These are phyloP conservation scores for Nasonia giraulti DNA, from an alignment of 1,140 invertebrate genomes.

Conservation along the genomic window DNA sequence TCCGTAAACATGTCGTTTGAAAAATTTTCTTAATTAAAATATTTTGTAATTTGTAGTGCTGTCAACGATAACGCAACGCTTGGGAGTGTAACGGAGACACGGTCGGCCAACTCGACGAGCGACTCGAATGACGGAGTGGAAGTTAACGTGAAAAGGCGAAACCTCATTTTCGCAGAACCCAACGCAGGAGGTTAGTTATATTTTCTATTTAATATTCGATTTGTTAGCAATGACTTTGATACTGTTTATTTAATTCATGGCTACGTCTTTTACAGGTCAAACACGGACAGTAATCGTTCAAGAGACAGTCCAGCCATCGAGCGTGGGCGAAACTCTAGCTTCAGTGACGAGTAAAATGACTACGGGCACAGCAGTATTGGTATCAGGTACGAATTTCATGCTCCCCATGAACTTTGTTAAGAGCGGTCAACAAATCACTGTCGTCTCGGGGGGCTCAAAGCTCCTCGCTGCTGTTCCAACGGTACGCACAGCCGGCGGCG, in stretches of 20 bases:
- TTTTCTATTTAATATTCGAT: neutral
- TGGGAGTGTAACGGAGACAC: slow-evolving; percentile 43
- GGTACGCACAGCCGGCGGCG: slow-evolving; percentile 69
- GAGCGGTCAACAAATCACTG: slow-evolving; percentile 81
- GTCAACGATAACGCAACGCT: slow-evolving; percentile 41
- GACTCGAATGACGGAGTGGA: slow-evolving; percentile 67
- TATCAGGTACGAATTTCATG: slow-evolving; percentile 80
- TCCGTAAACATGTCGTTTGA: too few relatives aligned
- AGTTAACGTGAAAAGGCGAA: slow-evolving; percentile 64
- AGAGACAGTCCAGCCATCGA: slow-evolving; percentile 68
- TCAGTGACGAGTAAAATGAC: slow-evolving; percentile 70
- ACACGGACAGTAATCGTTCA: slow-evolving; percentile 73
- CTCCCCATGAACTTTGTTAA: slow-evolving; percentile 82
- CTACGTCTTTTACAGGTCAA: slow-evolving; percentile 56
- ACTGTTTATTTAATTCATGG: neutral
- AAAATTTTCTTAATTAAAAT: neutral
- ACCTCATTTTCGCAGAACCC: slow-evolving; percentile 68
- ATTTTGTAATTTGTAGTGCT: slow-evolving; percentile 21
- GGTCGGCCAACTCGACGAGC: slow-evolving; percentile 57
- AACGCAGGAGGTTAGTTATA: slow-evolving; percentile 43
- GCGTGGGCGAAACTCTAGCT: slow-evolving; percentile 74
- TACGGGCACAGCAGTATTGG: slow-evolving; percentile 76
- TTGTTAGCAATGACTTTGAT: neutral
- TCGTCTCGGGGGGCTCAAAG: slow-evolving; percentile 81
- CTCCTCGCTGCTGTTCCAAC: slow-evolving; percentile 79